A percentile compares a stretch with the other conserved stretches of the same genome.
Conservation (phyloP, 2,797 vertebrate genomes). For the Pogoniulus pusillus region DNA sequence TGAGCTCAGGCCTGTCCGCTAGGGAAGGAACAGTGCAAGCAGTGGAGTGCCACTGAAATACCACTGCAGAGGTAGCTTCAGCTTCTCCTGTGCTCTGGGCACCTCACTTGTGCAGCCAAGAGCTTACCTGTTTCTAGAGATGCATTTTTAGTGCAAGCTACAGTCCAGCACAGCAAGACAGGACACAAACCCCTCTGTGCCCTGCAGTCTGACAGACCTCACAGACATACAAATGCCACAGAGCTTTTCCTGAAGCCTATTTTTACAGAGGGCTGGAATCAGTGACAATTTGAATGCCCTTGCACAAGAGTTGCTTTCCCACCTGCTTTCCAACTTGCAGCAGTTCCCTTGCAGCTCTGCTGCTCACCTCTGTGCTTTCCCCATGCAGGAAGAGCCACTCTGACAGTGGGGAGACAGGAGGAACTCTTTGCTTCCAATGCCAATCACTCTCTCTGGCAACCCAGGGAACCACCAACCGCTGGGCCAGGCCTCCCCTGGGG, state of each 20-base stretch:
- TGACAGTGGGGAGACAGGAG: neutral
- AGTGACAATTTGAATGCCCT: neutral
- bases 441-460: too few relatives aligned
- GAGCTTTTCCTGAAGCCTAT: neutral
- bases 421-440: rapidly evolving
- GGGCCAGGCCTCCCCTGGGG: too few relatives aligned
- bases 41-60: too few relatives aligned
- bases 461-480: too few relatives aligned
- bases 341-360: neutral
- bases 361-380: neutral
- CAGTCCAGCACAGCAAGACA: neutral
- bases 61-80: neutral
- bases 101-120: neutral
- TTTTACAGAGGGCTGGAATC: neutral
- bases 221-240: neutral
- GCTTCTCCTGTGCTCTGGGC: too few relatives aligned
- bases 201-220: neutral
- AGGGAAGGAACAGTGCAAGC: neutral
- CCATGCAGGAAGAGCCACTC: neutral
- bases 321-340: neutral
- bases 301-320: neutral
- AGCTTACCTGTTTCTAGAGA: neutral
- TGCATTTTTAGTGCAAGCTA: neutral
- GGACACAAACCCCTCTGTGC: neutral
- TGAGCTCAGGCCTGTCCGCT: neutral